Conservation (phyloP, 2,797 vertebrate species). For the Furcifer pardalis region DNA sequence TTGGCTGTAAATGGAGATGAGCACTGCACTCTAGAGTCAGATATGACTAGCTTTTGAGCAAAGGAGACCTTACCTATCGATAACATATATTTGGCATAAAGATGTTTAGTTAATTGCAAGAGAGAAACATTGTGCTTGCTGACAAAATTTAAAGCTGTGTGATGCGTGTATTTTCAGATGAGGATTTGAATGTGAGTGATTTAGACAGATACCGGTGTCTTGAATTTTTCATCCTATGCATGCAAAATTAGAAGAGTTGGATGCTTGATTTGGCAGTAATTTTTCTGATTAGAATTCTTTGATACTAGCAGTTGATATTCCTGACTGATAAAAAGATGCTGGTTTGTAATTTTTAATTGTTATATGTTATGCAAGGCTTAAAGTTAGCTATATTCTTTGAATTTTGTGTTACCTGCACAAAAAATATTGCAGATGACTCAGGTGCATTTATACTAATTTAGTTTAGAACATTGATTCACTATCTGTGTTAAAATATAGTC, state of each 20-base stretch:
- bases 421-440: background rate
- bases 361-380: background rate
- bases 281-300: background rate
- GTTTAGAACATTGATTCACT: background rate
- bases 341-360: background rate
- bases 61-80: too few species aligned
- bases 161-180: background rate
- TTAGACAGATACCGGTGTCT: too few species aligned
- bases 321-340: background rate
- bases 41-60: too few species aligned
- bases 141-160: background rate
- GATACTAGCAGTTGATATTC: background rate
- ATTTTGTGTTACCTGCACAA: background rate
- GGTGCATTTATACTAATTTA: background rate
- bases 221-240: background rate
- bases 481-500: background rate
- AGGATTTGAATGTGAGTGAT: background rate
- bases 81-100: too few species aligned
- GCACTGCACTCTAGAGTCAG: too few species aligned
- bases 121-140: background rate
- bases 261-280: background rate
- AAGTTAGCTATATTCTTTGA: background rate
- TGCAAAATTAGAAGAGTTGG: background rate
- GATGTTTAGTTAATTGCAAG: background rate
- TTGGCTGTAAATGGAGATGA: too few species aligned